Evolutionary conservation across 92 coral and sea anemone species (phyloP).

Genomic region (Isaurus tuberculatus): DNA sequence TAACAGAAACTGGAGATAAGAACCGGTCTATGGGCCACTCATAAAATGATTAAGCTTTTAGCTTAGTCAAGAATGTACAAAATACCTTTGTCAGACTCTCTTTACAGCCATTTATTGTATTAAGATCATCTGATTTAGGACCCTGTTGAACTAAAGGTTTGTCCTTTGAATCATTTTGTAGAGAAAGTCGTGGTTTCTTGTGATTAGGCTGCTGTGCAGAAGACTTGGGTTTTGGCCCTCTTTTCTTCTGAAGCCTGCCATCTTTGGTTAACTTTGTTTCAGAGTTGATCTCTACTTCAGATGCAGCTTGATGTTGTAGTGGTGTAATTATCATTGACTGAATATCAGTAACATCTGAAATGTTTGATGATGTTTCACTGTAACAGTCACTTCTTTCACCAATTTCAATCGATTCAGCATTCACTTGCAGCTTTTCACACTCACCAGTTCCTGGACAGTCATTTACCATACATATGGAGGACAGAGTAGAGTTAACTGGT

Average conservation of each 20-base stretch:
- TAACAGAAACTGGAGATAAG: too few relatives aligned
- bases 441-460: slow-evolving; percentile 19
- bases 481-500: slow-evolving; percentile 21
- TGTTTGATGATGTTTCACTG: slow-evolving; percentile 43
- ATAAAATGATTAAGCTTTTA: too few relatives aligned
- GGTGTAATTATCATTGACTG: slow-evolving; percentile 44
- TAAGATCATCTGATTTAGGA: slow-evolving; percentile 69
- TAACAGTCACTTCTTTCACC: slow-evolving; percentile 48
- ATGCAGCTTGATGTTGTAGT: slow-evolving; percentile 56
- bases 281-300: slow-evolving; percentile 42
- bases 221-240: slow-evolving; percentile 70
- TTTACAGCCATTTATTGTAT: slow-evolving; percentile 19
- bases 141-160: slow-evolving; percentile 50
- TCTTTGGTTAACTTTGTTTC: slow-evolving; percentile 64
- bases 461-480: slow-evolving; percentile 20
- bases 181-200: slow-evolving; percentile 69
- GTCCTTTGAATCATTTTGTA: slow-evolving; percentile 70
- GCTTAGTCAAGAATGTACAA: too few relatives aligned
- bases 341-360: slow-evolving; percentile 35
- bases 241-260: slow-evolving; percentile 71
- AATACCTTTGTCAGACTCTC: slow-evolving; percentile 4
- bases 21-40: too few relatives aligned
- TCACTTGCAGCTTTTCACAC: slow-evolving; percentile 13
- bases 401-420: slow-evolving; percentile 23
- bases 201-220: slow-evolving; percentile 61